phyloP scores from a whole-genome alignment of 2,888 invertebrate genomes.

The Phengaris alcon region DNA sequence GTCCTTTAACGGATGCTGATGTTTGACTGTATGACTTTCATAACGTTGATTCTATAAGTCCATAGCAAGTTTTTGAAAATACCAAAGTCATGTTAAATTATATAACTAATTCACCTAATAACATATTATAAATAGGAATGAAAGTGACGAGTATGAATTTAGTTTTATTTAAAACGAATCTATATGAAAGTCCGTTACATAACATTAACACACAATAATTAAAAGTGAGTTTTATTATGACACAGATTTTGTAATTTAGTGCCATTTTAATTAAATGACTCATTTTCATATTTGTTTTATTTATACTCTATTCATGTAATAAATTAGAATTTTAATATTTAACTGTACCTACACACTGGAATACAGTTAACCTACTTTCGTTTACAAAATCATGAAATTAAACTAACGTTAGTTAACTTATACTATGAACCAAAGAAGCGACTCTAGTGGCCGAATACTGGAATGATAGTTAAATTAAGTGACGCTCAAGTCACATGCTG shows the following conservation, averaged over 20 bases:
- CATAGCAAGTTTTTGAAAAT: not conserved
- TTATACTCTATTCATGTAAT: not conserved
- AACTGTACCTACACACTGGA: not conserved
- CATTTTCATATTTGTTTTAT: not conserved
- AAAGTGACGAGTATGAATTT: not conserved
- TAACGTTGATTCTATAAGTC: no score
- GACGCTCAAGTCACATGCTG: no score
- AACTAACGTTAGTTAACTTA: no score
- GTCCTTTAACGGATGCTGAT: no score
- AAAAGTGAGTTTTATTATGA: constrained; percentile 3
- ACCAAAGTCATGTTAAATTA: not conserved
- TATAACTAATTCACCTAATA: not conserved
- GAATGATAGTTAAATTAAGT: no score
- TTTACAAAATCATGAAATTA: not conserved
- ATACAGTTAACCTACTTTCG: not conserved
- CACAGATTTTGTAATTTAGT: not conserved
- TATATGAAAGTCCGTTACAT: not conserved
- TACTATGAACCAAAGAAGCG: no score
- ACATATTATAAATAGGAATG: not conserved
- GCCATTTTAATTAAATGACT: not conserved
- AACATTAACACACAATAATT: not conserved
- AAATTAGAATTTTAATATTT: not conserved
- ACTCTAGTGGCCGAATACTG: no score
- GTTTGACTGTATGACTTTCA: no score
- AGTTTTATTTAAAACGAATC: not conserved